Percentiles rank a stretch among this genome's conserved stretches.
phyloP scores from a whole-genome alignment of 1,140 invertebrate species.

The Diorhabda carinulata region DNA sequence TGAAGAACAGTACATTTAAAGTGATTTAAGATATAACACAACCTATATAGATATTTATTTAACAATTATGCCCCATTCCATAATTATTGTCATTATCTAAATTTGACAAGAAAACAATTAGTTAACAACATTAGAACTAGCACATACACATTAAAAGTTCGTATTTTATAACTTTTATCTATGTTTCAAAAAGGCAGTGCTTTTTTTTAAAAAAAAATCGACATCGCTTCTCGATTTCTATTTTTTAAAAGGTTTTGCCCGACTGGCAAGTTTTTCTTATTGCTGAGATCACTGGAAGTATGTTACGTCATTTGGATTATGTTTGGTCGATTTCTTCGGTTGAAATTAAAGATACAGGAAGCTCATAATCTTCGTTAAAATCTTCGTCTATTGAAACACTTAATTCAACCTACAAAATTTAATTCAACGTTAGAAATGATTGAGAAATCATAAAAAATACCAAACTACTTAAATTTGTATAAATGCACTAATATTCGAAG shows the following conservation, averaged over 20 bases:
- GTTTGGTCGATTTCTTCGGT: conserved; percentile 14
- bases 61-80: conserved; percentile 42
- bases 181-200: conserved; percentile 24
- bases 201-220: conserved; percentile 16
- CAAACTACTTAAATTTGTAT: too few species aligned
- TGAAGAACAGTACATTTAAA: background rate
- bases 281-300: conserved; percentile 33
- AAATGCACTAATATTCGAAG: too few species aligned
- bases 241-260: background rate
- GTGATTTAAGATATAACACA: conserved; percentile 4
- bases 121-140: conserved; percentile 29
- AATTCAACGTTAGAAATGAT: too few species aligned
- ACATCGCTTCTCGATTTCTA: background rate
- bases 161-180: background rate
- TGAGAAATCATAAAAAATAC: too few species aligned
- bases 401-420: conserved; percentile 34
- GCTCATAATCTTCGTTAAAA: conserved; percentile 27
- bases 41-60: conserved; percentile 11
- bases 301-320: conserved; percentile 17
- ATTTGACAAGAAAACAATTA: conserved; percentile 23
- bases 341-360: conserved; percentile 16
- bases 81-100: conserved; percentile 44
- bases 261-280: conserved; percentile 24
- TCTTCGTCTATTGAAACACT: conserved; percentile 37
- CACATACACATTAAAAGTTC: conserved; percentile 27